Percentiles rank a stretch among this genome's conserved stretches.
phyloP scores from a whole-genome alignment of 2,888 invertebrate species.

The Steinernema scapterisci region DNA sequence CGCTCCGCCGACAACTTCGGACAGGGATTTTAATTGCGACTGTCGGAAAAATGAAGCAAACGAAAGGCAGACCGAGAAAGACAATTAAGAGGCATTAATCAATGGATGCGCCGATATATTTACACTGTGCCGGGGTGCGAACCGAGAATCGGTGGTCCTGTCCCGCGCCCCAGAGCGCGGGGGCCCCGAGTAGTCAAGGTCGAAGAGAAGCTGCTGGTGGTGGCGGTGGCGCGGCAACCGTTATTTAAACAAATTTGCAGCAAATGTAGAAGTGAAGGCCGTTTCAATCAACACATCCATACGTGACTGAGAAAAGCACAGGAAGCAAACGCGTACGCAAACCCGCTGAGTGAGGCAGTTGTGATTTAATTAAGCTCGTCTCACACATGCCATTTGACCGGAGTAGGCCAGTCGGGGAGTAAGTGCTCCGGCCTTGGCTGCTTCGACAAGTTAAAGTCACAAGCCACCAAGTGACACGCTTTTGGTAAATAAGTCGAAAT shows the following conservation, averaged over 20 bases:
- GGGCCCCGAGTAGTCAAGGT: constrained; percentile 21
- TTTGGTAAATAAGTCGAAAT: constrained; percentile 24
- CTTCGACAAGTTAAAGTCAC: background rate
- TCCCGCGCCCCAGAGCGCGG: constrained; percentile 23
- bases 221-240: constrained; percentile 9
- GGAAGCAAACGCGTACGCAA: background rate
- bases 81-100: constrained; percentile 32
- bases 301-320: background rate
- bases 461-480: constrained; percentile 20
- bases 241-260: constrained; percentile 29
- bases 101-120: constrained; percentile 29
- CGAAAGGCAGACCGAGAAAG: constrained; percentile 9
- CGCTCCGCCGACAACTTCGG: no score
- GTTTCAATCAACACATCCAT: constrained; percentile 29
- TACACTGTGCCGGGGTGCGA: constrained; percentile 27
- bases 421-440: background rate
- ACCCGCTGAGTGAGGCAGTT: background rate
- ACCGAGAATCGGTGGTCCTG: constrained; percentile 17
- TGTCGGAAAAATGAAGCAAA: background rate
- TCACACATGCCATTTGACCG: constrained; percentile 5
- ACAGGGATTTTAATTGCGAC: no score
- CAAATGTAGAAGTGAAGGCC: constrained; percentile 15
- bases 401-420: background rate
- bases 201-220: constrained; percentile 4
- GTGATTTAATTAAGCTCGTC: constrained; percentile 22